Conservation (phyloP, 2,888 invertebrate genomes). For the Sarcophaga rosellei region DNA sequence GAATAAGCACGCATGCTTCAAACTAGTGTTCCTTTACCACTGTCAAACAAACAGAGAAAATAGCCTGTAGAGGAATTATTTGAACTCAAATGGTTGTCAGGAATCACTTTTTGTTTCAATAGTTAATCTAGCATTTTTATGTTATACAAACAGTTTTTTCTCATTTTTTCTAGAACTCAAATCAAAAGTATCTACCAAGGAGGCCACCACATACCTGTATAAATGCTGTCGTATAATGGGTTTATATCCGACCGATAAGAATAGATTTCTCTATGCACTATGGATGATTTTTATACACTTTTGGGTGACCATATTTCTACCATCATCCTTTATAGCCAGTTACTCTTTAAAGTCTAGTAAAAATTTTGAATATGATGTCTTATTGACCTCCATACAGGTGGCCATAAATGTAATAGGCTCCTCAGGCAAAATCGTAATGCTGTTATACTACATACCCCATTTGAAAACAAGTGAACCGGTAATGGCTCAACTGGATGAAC, state of each 20-base stretch:
- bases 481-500: slow-evolving; percentile 69
- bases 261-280: slow-evolving; percentile 53
- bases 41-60: too few relatives aligned
- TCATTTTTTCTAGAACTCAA: not conserved
- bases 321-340: slow-evolving; percentile 66
- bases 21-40: too few relatives aligned
- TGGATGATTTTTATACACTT: slow-evolving; percentile 60
- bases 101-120: too few relatives aligned
- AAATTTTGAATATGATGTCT: slow-evolving; percentile 62
- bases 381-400: slow-evolving; percentile 69
- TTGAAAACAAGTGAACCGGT: slow-evolving; percentile 59
- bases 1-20: too few relatives aligned
- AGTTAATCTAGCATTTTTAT: too few relatives aligned
- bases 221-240: slow-evolving; percentile 66
- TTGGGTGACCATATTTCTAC: slow-evolving; percentile 64
- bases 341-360: slow-evolving; percentile 52
- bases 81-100: too few relatives aligned
- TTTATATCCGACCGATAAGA: slow-evolving; percentile 50
- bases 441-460: slow-evolving; percentile 59
- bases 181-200: slow-evolving; percentile 36
- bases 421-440: slow-evolving; percentile 62
- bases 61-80: too few relatives aligned
- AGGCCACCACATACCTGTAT: slow-evolving; percentile 57
- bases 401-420: slow-evolving; percentile 69
- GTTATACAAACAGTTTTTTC: not conserved